Base-by-base conservation (phyloP, 2,797 vertebrate genomes). In the Adrianichthys oophorus region DNA sequence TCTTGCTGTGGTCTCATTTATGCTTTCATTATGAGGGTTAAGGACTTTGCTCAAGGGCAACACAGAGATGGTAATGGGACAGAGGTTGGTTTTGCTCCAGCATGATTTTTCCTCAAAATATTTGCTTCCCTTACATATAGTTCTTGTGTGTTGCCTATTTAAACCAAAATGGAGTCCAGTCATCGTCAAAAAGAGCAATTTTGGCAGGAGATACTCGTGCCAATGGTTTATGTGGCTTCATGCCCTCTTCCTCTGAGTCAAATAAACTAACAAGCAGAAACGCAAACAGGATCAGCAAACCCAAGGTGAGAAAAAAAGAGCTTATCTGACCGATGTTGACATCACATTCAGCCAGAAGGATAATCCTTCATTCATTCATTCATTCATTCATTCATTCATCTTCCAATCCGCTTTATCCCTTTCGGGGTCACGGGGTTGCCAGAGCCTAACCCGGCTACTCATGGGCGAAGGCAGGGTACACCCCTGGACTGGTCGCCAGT, bases 101-200 rank as follows among this genome's bases (percentile, higher is more conserved):
- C 14, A 18, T 18, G 16, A 49, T 56, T 59, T 26, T 56, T 49
- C n/a, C 8, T 23, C 32, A 18, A n/a, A 19, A 44, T 17, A 50
- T 42, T 53, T 44, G 29, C 21, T 23, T 78, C 29, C 55, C 37
- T 52, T 42, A 74, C 52, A 52, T 61, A 46, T 65, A 52, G 3
- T 8, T 19, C 10, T 41, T 18, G 14, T 56, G 14, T 26, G 42
- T 40, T 4, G 19, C 40, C 26, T 56, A 44, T 54, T 44, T 43
- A 48, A 58, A 37, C 49, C 23, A n/a, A 15, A 47, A n/a, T 56
- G 4, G 41, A 45, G 23, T 29, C 14, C 45, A 62, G 17, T 53
- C 32, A 13, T 37, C 13, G 3, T 37, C 2, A 37, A 37, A 37
- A 37, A 32, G 37, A 14, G 17, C 19, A 17, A 48, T 32, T 8